These are phyloP conservation scores for Pangasianodon gigas DNA, from an alignment of 2,113 vertebrate genomes.

Conservation along the genomic window DNA sequence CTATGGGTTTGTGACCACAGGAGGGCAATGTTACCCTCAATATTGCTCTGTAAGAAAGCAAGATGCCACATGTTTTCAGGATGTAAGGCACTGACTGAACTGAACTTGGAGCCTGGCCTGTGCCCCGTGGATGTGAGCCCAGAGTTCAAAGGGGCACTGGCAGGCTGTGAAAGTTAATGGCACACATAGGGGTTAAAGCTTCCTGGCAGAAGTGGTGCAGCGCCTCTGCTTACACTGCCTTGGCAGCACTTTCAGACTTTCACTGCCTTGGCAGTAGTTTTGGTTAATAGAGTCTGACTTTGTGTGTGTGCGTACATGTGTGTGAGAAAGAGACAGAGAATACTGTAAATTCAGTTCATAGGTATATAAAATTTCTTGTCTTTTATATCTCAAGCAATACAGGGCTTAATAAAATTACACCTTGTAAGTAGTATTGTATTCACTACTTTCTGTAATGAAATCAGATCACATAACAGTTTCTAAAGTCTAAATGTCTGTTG, in stretches of 20 bases:
- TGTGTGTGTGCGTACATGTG: not conserved
- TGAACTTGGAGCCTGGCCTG: constrained; percentile 68
- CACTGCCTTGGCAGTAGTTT: constrained; percentile 54
- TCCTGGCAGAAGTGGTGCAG: constrained; percentile 41
- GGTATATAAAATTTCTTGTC: not conserved
- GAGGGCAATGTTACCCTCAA: constrained; percentile 71
- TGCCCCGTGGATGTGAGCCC: constrained; percentile 69
- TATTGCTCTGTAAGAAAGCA: constrained; percentile 31
- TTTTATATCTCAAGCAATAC: not conserved
- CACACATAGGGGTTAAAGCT: constrained; percentile 60
- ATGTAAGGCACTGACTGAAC: constrained; percentile 63
- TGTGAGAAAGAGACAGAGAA: not conserved
- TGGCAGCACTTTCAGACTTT: constrained; percentile 62
- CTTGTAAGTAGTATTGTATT: constrained; percentile 3
- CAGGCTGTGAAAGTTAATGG: constrained; percentile 67
- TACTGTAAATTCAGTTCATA: constrained; percentile 11
- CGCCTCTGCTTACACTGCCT: constrained; percentile 65
- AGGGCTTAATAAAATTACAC: not conserved
- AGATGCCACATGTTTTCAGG: constrained; percentile 15
- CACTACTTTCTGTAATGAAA: not conserved
- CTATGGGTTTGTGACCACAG: constrained; percentile 52
- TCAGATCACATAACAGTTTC: not conserved
- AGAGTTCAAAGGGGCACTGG: constrained; percentile 65
- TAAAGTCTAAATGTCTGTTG: constrained; percentile 1
- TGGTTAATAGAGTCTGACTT: constrained; percentile 9